These are phyloP conservation scores for Parascotia fuliginaria DNA, from an alignment of 2,888 invertebrate genomes.

Conservation along the genomic window DNA sequence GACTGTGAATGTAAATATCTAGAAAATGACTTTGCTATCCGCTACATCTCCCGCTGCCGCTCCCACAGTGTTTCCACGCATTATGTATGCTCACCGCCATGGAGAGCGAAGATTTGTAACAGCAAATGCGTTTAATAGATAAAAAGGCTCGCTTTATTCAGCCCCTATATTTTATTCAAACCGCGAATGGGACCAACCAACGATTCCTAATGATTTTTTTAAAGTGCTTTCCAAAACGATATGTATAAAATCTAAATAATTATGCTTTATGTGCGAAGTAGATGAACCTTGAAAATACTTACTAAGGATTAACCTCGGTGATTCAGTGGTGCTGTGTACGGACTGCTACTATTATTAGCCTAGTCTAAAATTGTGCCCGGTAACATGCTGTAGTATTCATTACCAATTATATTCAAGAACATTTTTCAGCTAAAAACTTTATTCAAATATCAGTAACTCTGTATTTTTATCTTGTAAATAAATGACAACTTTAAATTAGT, in stretches of 20 bases:
- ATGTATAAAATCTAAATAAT: constrained; percentile 14
- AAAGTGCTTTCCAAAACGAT: constrained; percentile 49
- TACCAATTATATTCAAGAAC: too few relatives aligned
- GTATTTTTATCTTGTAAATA: too few relatives aligned
- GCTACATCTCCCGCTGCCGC: constrained; percentile 14
- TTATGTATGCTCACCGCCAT: constrained; percentile 48
- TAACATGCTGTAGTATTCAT: too few relatives aligned
- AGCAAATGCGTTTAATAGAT: constrained; percentile 80
- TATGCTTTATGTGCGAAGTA: neutral
- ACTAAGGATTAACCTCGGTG: neutral
- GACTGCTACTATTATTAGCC: too few relatives aligned
- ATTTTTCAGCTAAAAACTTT: too few relatives aligned
- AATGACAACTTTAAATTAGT: too few relatives aligned
- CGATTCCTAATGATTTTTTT: constrained; percentile 71
- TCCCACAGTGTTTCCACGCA: constrained; percentile 24
- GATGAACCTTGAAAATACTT: neutral
- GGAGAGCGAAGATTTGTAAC: constrained; percentile 70
- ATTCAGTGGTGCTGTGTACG: too few relatives aligned
- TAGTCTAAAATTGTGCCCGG: too few relatives aligned
- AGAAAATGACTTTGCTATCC: too few relatives aligned
- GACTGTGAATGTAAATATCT: too few relatives aligned
- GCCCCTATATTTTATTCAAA: constrained; percentile 78
- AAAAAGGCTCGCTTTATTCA: constrained; percentile 76
- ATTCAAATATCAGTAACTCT: too few relatives aligned
- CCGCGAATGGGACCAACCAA: constrained; percentile 65